These are phyloP conservation scores for Leucophenga montana DNA, from an alignment of 2,888 invertebrate species.

Conservation along the genomic window DNA sequence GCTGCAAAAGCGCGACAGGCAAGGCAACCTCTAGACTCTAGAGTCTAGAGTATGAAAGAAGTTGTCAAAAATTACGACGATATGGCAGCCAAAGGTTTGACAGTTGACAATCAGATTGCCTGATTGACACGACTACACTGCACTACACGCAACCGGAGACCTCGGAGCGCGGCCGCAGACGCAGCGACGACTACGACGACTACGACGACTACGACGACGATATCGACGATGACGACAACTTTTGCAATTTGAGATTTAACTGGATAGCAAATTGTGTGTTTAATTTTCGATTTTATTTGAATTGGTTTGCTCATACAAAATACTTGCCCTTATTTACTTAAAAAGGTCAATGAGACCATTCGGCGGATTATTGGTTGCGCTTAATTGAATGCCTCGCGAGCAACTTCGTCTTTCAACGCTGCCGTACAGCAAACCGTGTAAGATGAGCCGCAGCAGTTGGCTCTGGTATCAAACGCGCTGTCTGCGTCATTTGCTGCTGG, in stretches of 20 bases:
- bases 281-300: conserved; percentile 14
- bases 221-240: too few relatives aligned
- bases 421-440: neutral
- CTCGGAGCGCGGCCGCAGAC: neutral
- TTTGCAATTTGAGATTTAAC: conserved; percentile 38
- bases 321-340: neutral
- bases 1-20: neutral
- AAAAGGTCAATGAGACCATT: conserved; percentile 21
- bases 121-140: conserved; percentile 27
- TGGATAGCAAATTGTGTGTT: conserved; percentile 19
- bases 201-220: conserved; percentile 25
- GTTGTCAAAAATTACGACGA: conserved; percentile 50
- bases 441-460: neutral
- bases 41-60: conserved; percentile 35
- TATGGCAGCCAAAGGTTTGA: conserved; percentile 64
- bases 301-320: conserved; percentile 14
- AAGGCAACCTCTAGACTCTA: neutral
- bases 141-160: neutral
- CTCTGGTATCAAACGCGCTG: too few relatives aligned
- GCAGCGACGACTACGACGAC: neutral
- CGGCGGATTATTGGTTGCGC: neutral
- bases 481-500: too few relatives aligned
- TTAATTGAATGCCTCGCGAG: neutral
- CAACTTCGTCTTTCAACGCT: too few relatives aligned
- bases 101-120: conserved; percentile 52